These are phyloP conservation scores for Bruchidius siliquastri DNA, from an alignment of 2,888 invertebrate species.

Conservation along the genomic window DNA sequence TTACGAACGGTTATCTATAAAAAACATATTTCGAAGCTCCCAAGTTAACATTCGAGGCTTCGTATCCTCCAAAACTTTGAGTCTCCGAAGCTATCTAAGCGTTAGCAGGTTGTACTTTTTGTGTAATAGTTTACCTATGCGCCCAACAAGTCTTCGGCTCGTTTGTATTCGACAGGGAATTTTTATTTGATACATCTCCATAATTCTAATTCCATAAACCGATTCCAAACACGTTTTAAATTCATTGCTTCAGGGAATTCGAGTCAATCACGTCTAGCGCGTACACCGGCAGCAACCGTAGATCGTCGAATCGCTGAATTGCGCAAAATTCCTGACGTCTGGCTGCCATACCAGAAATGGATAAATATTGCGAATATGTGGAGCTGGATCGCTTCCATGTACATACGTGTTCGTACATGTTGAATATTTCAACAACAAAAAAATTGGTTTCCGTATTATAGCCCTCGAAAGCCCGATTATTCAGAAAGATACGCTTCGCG, in stretches of 20 bases:
- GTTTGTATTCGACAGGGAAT: slow-evolving; percentile 6
- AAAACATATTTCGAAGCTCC: too few species aligned
- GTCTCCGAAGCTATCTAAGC: too few species aligned
- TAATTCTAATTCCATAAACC: slow-evolving; percentile 23
- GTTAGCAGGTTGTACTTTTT: too few species aligned
- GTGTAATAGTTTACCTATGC: neutral
- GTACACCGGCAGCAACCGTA: too few species aligned
- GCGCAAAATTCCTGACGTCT: neutral
- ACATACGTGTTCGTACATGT: neutral
- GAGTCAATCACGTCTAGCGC: slow-evolving; percentile 3
- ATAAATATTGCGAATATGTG: neutral
- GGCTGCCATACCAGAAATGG: neutral
- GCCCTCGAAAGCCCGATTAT: neutral
- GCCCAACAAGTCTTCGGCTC: neutral
- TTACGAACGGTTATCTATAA: too few species aligned
- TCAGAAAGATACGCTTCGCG: neutral
- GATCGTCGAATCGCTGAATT: neutral
- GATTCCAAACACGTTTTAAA: slow-evolving; percentile 21
- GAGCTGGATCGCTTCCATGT: neutral
- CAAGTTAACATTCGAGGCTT: too few species aligned
- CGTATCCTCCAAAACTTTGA: too few species aligned
- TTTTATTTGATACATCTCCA: slow-evolving; percentile 18
- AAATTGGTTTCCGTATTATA: neutral
- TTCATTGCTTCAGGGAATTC: slow-evolving; percentile 22
- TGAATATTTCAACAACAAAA: neutral